Evolutionary conservation across 2,888 invertebrate species (phyloP), one percentile per base, ranked within the genome.

Genomic region (Oasisia sp.): DNA sequence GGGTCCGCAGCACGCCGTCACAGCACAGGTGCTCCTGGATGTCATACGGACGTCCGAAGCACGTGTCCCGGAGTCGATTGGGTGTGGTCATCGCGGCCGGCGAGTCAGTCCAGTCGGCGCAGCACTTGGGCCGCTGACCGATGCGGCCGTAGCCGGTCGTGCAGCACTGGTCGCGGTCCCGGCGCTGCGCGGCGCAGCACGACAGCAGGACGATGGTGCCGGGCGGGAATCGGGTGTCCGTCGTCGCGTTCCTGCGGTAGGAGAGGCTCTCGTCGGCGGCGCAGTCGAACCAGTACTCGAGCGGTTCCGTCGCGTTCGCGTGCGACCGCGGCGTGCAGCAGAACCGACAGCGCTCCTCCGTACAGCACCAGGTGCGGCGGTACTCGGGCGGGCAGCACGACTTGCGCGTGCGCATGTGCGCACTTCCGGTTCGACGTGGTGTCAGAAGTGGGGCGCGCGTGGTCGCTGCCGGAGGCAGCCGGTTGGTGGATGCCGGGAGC

Each of bases 281-380:
- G 74, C 74, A 74, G n/a, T 74, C 74, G 74, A 74, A 74, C 74
- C 74, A 74, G n/a, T 74, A 74, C 74, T 74, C 74, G 27, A 74
- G 74, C 74, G 74, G 74, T 7, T 14, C 7, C 74, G 74, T 27
- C 74, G 74, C 74, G 74, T 74, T 74, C 74, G 7, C 74, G 74
- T 74, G 74, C 74, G 74, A 19, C 74, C n/a, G 27, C 19, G 74
- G 74, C 27, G 74, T 74, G 74, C 74, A 74, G n/a, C 74, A 74
- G 74, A 74, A 74, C 27, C 74, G n/a, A 74, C 74, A 74, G 74
- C 74, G 74, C 2, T 74, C 27, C 74, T 74, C 74, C 74, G 74
- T 74, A 27, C 74, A 74, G 8, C 74, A 74, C 74, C 74, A 74
- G 3, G 74, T 74, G 19, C 74, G 74, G 74, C 74, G 74, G 74